Evolutionary conservation across 2,113 vertebrate species (phyloP), one percentile per base, ranked within the genome.

Genomic region (Zosterops hypoxanthus): DNA sequence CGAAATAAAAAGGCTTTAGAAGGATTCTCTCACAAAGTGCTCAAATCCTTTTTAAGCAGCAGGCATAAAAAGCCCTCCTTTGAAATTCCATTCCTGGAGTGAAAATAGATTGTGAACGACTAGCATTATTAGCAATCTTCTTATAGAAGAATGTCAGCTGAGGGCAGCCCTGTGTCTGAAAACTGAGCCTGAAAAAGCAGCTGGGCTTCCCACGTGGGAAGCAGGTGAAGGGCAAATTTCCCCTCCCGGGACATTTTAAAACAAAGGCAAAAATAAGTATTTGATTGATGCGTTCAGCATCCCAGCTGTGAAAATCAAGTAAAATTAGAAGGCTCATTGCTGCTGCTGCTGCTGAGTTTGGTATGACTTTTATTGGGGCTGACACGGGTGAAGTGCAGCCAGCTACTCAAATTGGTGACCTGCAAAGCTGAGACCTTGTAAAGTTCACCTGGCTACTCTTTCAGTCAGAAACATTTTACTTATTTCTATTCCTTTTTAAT

Each of bases 211-310:
- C 4, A 0, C 0, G 0, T 39, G 28, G 52, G 60, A 87, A 84
- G 46, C 92, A 94, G 92, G 86, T 94, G 91, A 88, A 94, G 49
- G 69, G 28, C 14, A 3, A 47, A 88, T 90, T 83, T 92, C 14
- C 44, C 29, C 33, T 92, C 25, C 24, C 18, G 44, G 36, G 77
- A 53, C 36, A 11, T 84, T 72, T 68, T 76, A 34, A 92, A 94
- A 86, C 61, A 84, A 86, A 82, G 23, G 42, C 61, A 82, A 92
- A 92, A 92, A 60, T 60, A 88, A 77, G 13, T 73, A 55, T 73
- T 93, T 81, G 29, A 81, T 52, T 86, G 55, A 90, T 81, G 42
- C 66, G 57, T 78, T 92, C 65, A 70, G 44, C 65, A 76, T 60
- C 57, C 31, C 77, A 84, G 52, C 69, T 89, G 80, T 86, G 88